Conservation (phyloP, 2,888 invertebrate species). For the Himalopsyche kuldschensis region DNA sequence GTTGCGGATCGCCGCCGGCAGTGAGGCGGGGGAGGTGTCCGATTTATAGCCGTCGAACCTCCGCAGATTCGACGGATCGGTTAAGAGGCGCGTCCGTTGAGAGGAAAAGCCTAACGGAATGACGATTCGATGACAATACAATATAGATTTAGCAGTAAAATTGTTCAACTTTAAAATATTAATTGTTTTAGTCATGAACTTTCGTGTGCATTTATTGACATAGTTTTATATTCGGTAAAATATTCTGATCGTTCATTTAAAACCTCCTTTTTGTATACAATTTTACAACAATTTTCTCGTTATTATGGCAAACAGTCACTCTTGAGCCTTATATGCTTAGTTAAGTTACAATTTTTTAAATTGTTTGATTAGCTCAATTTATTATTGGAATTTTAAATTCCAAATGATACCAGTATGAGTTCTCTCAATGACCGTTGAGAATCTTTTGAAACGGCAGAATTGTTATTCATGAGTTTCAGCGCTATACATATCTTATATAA, state of each 20-base stretch:
- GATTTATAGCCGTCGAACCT: not conserved
- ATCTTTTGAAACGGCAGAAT: not conserved
- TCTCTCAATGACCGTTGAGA: too few relatives aligned
- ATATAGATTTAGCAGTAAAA: conserved; percentile 23
- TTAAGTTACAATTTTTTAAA: not conserved
- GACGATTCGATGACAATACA: conserved; percentile 35
- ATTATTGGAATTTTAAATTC: not conserved
- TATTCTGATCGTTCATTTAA: not conserved
- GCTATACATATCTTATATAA: not conserved
- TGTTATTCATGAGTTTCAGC: not conserved
- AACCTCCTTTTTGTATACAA: not conserved
- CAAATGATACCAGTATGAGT: too few relatives aligned
- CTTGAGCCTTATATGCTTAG: not conserved
- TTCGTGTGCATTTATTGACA: not conserved
- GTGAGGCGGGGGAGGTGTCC: conserved; percentile 14
- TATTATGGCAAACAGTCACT: not conserved
- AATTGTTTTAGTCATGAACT: not conserved
- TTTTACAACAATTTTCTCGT: not conserved
- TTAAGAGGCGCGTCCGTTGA: not conserved
- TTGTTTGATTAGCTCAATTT: not conserved
- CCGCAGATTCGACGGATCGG: not conserved
- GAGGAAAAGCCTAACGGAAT: not conserved
- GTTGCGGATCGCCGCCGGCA: not conserved
- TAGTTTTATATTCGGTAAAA: not conserved
- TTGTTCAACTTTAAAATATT: conserved; percentile 17